Percentiles rank a stretch among this genome's conserved stretches.
These are phyloP conservation scores for Drosophila orena DNA, from an alignment of 1,140 invertebrate species.

Conservation along the genomic window DNA sequence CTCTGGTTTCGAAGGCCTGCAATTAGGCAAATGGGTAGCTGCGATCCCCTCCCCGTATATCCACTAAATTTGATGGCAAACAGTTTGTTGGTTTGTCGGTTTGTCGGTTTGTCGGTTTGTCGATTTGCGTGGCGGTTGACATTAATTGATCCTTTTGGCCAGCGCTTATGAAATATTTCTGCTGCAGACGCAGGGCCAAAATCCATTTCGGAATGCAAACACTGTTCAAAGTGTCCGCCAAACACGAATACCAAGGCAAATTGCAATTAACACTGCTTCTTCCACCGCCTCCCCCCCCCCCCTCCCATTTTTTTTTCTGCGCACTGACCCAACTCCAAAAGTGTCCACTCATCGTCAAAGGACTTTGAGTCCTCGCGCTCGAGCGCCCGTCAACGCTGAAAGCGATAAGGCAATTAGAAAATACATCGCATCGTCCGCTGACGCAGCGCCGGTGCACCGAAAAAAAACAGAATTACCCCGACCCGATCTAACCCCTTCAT, in stretches of 20 bases:
- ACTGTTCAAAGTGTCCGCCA: slow-evolving; percentile 57
- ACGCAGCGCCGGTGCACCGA: slow-evolving; percentile 40
- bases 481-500: slow-evolving; percentile 5
- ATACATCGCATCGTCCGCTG: slow-evolving; percentile 49
- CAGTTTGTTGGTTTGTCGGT: slow-evolving; percentile 11
- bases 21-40: slow-evolving; percentile 46
- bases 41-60: slow-evolving; percentile 4
- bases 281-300: slow-evolving; percentile 16
- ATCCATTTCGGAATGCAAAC: slow-evolving; percentile 67
- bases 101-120: slow-evolving; percentile 6
- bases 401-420: slow-evolving; percentile 82
- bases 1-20: not conserved
- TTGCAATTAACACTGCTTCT: slow-evolving; percentile 70
- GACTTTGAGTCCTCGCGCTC: slow-evolving; percentile 70
- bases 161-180: slow-evolving; percentile 75
- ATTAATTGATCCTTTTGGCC: slow-evolving; percentile 66
- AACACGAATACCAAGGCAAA: slow-evolving; percentile 53
- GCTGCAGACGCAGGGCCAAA: slow-evolving; percentile 50
- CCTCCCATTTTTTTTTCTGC: not conserved
- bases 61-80: slow-evolving; percentile 47
- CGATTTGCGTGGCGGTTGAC: slow-evolving; percentile 34
- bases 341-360: slow-evolving; percentile 78
- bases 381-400: slow-evolving; percentile 66
- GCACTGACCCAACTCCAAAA: slow-evolving; percentile 35
- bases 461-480: slow-evolving; percentile 34